Percentiles rank a stretch among this genome's conserved stretches.
Evolutionary conservation across 2,888 invertebrate species (phyloP).

Genomic region (Hydraecia micacea): DNA sequence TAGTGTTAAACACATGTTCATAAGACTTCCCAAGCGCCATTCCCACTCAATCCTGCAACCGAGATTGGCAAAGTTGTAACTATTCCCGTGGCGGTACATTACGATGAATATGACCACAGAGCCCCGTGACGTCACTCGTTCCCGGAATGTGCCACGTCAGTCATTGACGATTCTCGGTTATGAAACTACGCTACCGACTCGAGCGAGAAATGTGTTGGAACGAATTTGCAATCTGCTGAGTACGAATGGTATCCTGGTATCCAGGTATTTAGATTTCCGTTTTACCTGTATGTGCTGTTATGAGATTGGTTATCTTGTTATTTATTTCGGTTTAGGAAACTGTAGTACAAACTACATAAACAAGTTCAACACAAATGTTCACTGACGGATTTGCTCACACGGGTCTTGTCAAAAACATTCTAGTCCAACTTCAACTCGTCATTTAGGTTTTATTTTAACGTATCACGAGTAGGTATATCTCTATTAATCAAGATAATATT

Average conservation of each 20-base stretch:
- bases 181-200: constrained; percentile 52
- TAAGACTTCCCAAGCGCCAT: constrained; percentile 11
- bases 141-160: constrained; percentile 53
- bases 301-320: neutral
- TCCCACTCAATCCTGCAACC: constrained; percentile 19
- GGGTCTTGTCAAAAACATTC: neutral
- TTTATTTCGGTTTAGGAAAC: neutral
- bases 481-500: too few relatives aligned
- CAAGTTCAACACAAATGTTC: neutral
- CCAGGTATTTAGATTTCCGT: constrained; percentile 16
- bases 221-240: constrained; percentile 49
- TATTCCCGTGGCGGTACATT: constrained; percentile 36
- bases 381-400: neutral
- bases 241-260: constrained; percentile 35
- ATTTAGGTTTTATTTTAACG: too few relatives aligned
- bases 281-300: neutral
- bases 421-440: neutral
- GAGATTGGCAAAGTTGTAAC: constrained; percentile 46
- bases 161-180: constrained; percentile 58
- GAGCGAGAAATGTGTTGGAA: constrained; percentile 46
- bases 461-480: too few relatives aligned
- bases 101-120: constrained; percentile 44
- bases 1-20: constrained; percentile 5
- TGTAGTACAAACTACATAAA: neutral
- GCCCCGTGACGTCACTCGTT: constrained; percentile 46